These are phyloP conservation scores for Urocitellus parryii DNA, from an alignment of 2,113 vertebrate genomes.

Conservation along the genomic window DNA sequence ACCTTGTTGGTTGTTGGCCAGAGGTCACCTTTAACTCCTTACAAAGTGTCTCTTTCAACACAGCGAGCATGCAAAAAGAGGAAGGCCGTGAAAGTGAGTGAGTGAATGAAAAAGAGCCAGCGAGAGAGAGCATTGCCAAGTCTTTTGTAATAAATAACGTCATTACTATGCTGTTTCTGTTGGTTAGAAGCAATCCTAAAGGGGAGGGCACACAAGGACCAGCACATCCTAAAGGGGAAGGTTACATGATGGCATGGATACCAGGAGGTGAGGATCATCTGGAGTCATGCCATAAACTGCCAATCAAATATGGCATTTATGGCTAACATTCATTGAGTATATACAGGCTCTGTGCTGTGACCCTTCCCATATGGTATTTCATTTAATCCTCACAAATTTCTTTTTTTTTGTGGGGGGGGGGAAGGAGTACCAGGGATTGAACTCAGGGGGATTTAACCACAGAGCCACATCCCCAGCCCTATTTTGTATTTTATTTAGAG, in stretches of 20 bases:
- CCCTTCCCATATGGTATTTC: neutral
- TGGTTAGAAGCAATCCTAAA: neutral
- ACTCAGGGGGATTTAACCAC: too few species aligned
- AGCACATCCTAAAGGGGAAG: neutral
- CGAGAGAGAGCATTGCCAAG: neutral
- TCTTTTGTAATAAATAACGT: neutral
- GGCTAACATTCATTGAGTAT: neutral
- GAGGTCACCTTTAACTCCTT: neutral
- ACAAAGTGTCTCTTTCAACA: neutral
- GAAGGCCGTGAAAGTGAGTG: accelerated
- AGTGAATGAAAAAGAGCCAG: neutral
- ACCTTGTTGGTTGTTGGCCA: neutral
- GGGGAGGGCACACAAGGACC: neutral
- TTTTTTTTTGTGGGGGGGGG: too few species aligned
- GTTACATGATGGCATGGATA: neutral
- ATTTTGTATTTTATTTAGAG: too few species aligned
- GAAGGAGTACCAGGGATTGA: too few species aligned
- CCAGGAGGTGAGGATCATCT: neutral
- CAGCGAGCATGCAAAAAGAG: neutral
- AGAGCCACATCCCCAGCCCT: too few species aligned
- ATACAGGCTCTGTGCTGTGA: neutral
- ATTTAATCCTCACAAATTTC: neutral
- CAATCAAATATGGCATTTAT: neutral
- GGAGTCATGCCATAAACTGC: neutral
- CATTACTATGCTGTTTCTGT: neutral